These are phyloP conservation scores for Torymus auratus DNA, from an alignment of 2,888 invertebrate species.

Conservation along the genomic window DNA sequence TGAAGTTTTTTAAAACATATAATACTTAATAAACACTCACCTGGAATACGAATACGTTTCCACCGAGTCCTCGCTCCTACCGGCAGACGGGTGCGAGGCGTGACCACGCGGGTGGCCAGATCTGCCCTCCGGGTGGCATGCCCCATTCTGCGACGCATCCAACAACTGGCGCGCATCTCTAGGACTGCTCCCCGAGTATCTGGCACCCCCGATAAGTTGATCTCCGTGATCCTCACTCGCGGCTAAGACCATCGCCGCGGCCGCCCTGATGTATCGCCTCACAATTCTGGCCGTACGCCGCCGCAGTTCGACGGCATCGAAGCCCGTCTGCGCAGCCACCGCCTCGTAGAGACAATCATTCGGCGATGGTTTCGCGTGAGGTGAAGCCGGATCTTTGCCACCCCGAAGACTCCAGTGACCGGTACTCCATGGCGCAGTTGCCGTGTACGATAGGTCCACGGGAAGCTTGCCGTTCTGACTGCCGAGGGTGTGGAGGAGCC, in stretches of 20 bases:
- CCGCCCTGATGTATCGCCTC: not conserved
- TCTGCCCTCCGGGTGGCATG: slow-evolving; percentile 38
- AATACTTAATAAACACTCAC: slow-evolving; percentile 9
- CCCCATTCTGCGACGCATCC: slow-evolving; percentile 64
- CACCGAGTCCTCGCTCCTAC: slow-evolving; percentile 59
- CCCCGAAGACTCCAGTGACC: slow-evolving; percentile 42
- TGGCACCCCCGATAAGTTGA: slow-evolving; percentile 66
- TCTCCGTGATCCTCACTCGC: not conserved
- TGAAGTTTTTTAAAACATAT: too few species aligned
- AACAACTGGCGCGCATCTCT: slow-evolving; percentile 60
- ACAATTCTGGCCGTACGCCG: slow-evolving; percentile 50
- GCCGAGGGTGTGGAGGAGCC: not conserved
- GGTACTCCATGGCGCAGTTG: too few species aligned
- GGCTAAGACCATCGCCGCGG: not conserved
- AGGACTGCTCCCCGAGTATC: slow-evolving; percentile 61
- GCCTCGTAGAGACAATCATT: slow-evolving; percentile 67
- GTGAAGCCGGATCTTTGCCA: not conserved
- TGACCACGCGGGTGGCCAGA: slow-evolving; percentile 69
- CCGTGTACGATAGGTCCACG: slow-evolving; percentile 17
- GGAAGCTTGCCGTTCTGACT: not conserved
- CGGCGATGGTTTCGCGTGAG: not conserved
- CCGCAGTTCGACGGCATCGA: slow-evolving; percentile 54
- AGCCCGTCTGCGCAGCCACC: slow-evolving; percentile 63
- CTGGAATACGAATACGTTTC: slow-evolving; percentile 65
- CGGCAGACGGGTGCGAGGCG: slow-evolving; percentile 60